A percentile compares a stretch with the other conserved stretches of the same genome.
phyloP scores from a whole-genome alignment of 2,888 invertebrate species.

The Agrotis ipsilon region DNA sequence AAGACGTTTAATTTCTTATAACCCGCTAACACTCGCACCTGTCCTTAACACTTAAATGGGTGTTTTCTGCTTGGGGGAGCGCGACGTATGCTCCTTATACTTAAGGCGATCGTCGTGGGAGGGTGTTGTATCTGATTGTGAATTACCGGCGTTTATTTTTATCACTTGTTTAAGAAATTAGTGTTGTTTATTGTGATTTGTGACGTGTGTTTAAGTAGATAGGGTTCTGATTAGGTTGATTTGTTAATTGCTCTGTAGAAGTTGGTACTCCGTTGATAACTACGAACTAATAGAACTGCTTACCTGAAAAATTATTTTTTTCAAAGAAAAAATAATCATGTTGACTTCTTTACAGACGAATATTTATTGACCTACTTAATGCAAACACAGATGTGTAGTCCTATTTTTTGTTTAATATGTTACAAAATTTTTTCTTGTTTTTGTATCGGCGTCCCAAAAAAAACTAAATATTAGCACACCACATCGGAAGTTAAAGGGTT shows the following conservation, averaged over 20 bases:
- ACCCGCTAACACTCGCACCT: constrained; percentile 59
- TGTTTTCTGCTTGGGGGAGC: constrained; percentile 84
- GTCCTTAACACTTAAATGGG: constrained; percentile 78
- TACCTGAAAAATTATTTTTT: no score
- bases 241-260: neutral
- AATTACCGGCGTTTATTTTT: constrained; percentile 56
- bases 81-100: constrained; percentile 82
- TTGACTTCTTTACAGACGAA: neutral
- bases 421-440: neutral
- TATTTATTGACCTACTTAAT: neutral
- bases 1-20: constrained; percentile 36
- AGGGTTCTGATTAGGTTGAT: constrained; percentile 10
- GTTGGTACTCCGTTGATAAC: no score
- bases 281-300: no score
- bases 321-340: no score
- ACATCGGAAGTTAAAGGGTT: constrained; percentile 48
- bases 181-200: neutral
- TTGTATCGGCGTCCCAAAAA: neutral
- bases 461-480: constrained; percentile 39
- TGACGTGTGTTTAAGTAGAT: neutral
- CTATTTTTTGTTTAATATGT: neutral
- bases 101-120: constrained; percentile 75
- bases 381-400: neutral
- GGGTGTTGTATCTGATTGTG: constrained; percentile 64
- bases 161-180: constrained; percentile 41